Conservation (phyloP, 2,797 vertebrate genomes). For the Meda fulgida region DNA sequence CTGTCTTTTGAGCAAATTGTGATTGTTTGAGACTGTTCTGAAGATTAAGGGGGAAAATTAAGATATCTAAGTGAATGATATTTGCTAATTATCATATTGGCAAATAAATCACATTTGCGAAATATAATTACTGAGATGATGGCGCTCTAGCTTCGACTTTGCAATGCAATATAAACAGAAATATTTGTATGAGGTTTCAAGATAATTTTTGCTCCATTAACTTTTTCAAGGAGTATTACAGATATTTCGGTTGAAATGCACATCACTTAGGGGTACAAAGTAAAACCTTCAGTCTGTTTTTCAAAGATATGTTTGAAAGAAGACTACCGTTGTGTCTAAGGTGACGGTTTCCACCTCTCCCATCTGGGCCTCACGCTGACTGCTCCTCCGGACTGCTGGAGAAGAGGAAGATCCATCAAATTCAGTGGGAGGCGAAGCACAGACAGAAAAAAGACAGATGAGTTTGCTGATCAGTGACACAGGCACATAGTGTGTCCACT, state of each 20-base stretch:
- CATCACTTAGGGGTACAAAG: neutral
- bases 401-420: slow-evolving; percentile 54
- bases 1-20: slow-evolving; percentile 20
- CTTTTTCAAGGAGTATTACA: neutral
- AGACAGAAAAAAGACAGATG: slow-evolving; percentile 57
- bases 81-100: slow-evolving; percentile 3
- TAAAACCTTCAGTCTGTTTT: slow-evolving; percentile 25
- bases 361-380: slow-evolving; percentile 52
- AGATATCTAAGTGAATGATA: slow-evolving; percentile 13
- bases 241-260: neutral
- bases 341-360: slow-evolving; percentile 41
- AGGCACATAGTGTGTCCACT: slow-evolving; percentile 45
- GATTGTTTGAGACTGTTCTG: neutral
- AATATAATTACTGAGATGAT: slow-evolving; percentile 29
- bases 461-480: slow-evolving; percentile 58
- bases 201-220: neutral
- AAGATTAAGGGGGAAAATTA: neutral
- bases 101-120: slow-evolving; percentile 2
- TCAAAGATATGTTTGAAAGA: neutral
- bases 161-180: neutral
- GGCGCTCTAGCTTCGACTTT: neutral
- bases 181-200: neutral
- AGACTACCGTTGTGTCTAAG: slow-evolving; percentile 15
- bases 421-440: slow-evolving; percentile 53
- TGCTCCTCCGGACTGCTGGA: slow-evolving; percentile 39